Evolutionary conservation across 2,888 invertebrate genomes (phyloP), one percentile per base, ranked within the genome.

Genomic region (Diarsia dahlii): DNA sequence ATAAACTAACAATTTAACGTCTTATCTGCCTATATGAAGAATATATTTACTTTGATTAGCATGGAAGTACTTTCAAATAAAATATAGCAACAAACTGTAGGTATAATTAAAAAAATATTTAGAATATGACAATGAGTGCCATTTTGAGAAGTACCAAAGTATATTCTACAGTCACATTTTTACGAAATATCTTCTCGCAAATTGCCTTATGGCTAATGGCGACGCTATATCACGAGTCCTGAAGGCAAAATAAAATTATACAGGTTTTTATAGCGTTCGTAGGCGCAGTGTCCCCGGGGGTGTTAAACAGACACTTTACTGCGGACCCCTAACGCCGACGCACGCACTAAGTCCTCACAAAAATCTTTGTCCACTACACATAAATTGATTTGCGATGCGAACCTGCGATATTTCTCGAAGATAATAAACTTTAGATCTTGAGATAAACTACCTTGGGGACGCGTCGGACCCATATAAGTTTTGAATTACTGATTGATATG

Each of bases 211-310:
- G 74, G 87, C 87, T 89, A 90, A 91, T 90, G 85, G 87, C 84
- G 74, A 78, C 84, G 79, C 86, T 89, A 85, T 83, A 87, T 89
- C 86, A 90, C 84, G 84, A 78, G 80, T 88, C 89, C 86, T 88
- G 77, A 76, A 87, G 89, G 89, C 82, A 86, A 90, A 89, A 91
- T 89, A 91, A 91, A 90, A 91, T 87, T 90, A 90, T 89, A 91
- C 88, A 88, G 85, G 89, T 89, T 91, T 91, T 91, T 91, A 91
- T 90, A 87, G 90, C 87, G 76, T 82, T 84, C 75, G 78, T 82
- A 87, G 84, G 87, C 83, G 81, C 84, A 84, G 84, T 70, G 76
- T 82, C 84, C 90, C 88, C 85, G 58, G 60, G 90, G 89, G 87
- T 84, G 87, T 76, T 79, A 85, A 85, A 72, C 66, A 76, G 86